phyloP scores from a whole-genome alignment of 2,113 vertebrate species.

The Hystrix cristata region DNA sequence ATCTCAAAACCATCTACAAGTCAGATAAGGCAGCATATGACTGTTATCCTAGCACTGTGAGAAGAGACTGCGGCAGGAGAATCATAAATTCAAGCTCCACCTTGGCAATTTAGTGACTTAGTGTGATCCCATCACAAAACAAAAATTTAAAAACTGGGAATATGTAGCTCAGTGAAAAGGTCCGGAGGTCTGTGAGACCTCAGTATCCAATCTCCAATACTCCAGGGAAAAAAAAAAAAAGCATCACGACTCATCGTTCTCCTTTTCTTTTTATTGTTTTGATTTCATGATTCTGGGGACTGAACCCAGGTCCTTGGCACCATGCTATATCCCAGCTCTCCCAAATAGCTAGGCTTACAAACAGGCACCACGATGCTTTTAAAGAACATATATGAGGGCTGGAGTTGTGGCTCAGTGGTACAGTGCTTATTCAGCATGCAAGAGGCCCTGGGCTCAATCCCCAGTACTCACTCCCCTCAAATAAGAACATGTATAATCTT shows the following conservation, averaged over 20 bases:
- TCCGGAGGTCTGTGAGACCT: no score
- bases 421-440: neutral
- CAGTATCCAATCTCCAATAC: neutral
- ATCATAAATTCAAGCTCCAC: neutral
- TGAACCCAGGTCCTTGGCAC: neutral
- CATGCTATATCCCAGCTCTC: neutral
- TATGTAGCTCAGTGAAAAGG: neutral
- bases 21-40: neutral
- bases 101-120: neutral
- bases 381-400: neutral
- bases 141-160: neutral
- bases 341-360: neutral
- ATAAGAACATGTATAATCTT: slow-evolving; percentile 1
- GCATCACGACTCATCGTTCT: neutral
- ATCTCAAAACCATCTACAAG: slow-evolving; percentile 26
- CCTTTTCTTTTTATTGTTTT: neutral
- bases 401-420: neutral
- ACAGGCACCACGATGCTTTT: neutral
- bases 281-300: neutral
- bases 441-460: neutral
- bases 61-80: neutral
- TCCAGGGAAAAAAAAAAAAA: neutral
- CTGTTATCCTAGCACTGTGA: neutral
- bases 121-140: neutral
- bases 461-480: neutral